These are phyloP conservation scores for Halcyon chelicuti DNA, from an alignment of 2,797 vertebrate genomes.

Conservation along the genomic window DNA sequence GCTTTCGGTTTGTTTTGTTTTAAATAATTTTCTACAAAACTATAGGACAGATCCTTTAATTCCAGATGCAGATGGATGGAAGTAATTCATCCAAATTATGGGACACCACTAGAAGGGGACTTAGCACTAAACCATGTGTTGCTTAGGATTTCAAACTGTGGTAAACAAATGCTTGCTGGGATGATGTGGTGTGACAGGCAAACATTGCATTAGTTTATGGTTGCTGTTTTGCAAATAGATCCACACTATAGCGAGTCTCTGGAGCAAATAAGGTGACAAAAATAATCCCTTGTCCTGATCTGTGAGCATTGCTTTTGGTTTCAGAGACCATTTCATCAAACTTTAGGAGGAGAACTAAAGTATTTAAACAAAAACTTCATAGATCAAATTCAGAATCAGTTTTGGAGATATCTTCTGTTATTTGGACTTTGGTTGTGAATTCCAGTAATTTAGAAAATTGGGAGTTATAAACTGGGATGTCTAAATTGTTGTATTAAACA, in stretches of 20 bases:
- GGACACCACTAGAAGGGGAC: not conserved
- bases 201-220: not conserved
- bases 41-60: not conserved
- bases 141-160: not conserved
- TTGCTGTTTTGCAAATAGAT: not conserved
- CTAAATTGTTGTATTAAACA: not conserved
- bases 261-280: not conserved
- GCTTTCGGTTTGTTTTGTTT: not conserved
- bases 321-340: not conserved
- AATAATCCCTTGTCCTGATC: not conserved
- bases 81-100: not conserved
- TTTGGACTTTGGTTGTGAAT: not conserved
- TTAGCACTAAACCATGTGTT: not conserved
- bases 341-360: not conserved
- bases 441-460: not conserved
- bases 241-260: not conserved
- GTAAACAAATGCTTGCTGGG: not conserved
- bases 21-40: not conserved
- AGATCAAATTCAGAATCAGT: accelerated
- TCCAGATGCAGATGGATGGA: not conserved
- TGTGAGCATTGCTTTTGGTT: not conserved
- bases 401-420: not conserved
- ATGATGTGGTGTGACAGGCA: not conserved
- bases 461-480: accelerated
- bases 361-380: not conserved